These are phyloP conservation scores for Dinothrombium tinctorium DNA, from an alignment of 1,140 invertebrate genomes.

Conservation along the genomic window DNA sequence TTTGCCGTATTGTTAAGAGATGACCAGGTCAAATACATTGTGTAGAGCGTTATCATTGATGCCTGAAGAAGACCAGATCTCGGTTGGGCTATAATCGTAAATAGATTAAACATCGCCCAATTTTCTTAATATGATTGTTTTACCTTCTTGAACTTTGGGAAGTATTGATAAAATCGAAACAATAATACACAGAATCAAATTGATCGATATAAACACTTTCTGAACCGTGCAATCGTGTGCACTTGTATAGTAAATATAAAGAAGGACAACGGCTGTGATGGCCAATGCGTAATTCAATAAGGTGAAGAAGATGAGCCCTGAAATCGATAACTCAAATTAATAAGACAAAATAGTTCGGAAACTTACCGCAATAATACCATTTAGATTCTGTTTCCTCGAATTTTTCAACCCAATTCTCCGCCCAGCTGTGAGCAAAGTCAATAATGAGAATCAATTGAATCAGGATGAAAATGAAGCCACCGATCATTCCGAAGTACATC, in stretches of 20 bases:
- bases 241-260: slow-evolving; percentile 74
- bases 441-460: slow-evolving; percentile 90
- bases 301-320: slow-evolving; percentile 64
- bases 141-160: slow-evolving; percentile 65
- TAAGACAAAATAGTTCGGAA: not conserved
- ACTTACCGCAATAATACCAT: slow-evolving; percentile 35
- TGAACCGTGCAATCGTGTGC: slow-evolving; percentile 62
- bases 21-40: slow-evolving; percentile 92
- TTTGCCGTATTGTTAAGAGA: slow-evolving; percentile 49
- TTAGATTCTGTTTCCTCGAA: slow-evolving; percentile 77
- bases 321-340: slow-evolving; percentile 13
- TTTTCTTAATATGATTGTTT: slow-evolving; percentile 6
- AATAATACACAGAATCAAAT: slow-evolving; percentile 67
- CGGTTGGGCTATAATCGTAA: slow-evolving; percentile 29
- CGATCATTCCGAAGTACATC: slow-evolving; percentile 96
- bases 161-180: slow-evolving; percentile 67
- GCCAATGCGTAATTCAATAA: slow-evolving; percentile 52
- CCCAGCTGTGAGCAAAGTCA: slow-evolving; percentile 92
- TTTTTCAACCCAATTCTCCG: slow-evolving; percentile 74
- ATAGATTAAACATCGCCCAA: slow-evolving; percentile 17
- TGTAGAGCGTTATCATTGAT: slow-evolving; percentile 72
- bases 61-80: slow-evolving; percentile 58
- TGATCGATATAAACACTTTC: slow-evolving; percentile 94
- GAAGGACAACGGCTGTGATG: slow-evolving; percentile 52
- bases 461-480: slow-evolving; percentile 84